Percentiles rank a stretch among this genome's conserved stretches.
Evolutionary conservation across 2,797 vertebrate species (phyloP).

Genomic region (Halcyon leucocephala): DNA sequence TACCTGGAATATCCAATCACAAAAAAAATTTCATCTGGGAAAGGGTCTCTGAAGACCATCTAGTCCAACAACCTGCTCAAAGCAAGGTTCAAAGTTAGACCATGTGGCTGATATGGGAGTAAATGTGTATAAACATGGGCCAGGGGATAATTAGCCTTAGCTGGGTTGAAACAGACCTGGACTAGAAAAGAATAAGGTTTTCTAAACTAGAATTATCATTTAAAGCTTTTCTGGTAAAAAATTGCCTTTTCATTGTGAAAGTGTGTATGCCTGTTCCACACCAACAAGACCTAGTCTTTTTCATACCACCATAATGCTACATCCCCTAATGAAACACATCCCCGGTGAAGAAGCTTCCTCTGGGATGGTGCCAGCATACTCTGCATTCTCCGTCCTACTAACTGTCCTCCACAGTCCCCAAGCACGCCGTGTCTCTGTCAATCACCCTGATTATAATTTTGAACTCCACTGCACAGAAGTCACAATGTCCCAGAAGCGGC

Average conservation of each 20-base stretch:
- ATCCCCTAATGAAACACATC: constrained; percentile 44
- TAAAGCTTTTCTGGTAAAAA: not conserved
- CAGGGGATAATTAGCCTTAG: not conserved
- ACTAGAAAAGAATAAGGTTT: not conserved
- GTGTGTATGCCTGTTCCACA: accelerated
- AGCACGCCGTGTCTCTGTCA: not conserved
- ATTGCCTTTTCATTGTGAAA: not conserved
- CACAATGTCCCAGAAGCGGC: constrained; percentile 36
- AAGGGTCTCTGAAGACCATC: not conserved
- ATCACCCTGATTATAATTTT: constrained; percentile 54
- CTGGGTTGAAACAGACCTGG: not conserved
- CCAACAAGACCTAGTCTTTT: not conserved
- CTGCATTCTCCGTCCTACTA: constrained; percentile 49
- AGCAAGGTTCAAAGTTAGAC: not conserved
- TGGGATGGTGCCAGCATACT: not conserved
- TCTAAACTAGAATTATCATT: not conserved
- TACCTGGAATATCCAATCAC: not conserved
- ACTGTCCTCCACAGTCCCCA: constrained; percentile 46
- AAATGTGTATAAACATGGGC: not conserved
- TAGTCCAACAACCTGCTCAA: not conserved
- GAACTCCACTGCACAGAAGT: constrained; percentile 31
- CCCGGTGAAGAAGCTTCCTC: not conserved
- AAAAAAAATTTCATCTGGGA: not conserved
- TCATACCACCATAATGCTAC: not conserved
- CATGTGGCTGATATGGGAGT: not conserved